A percentile compares a stretch with the other conserved stretches of the same genome.
Evolutionary conservation across 92 coral and sea anemone species (phyloP).

Genomic region (Meandrina meandrites): DNA sequence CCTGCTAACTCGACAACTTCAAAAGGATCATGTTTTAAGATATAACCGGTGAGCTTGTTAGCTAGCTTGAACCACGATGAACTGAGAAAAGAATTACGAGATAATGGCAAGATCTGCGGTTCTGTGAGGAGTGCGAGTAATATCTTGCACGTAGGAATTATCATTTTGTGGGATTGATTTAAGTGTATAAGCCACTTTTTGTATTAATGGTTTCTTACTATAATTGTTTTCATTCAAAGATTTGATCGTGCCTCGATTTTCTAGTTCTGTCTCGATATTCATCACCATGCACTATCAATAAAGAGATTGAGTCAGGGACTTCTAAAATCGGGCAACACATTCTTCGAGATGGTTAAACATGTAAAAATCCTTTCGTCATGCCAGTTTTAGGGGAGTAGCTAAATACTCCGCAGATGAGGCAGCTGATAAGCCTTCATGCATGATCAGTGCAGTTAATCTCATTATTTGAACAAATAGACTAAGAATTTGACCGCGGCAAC

Average conservation of each 20-base stretch:
- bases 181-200: not conserved
- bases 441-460: not conserved
- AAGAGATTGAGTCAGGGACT: not conserved
- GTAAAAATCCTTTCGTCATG: not conserved
- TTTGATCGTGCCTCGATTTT: not conserved
- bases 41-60: not conserved
- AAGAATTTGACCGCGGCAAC: not conserved
- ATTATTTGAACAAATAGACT: not conserved
- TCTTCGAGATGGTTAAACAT: not conserved
- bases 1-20: not conserved
- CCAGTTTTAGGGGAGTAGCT: not conserved
- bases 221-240: not conserved
- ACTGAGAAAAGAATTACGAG: not conserved
- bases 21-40: not conserved
- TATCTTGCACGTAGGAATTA: not conserved
- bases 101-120: not conserved
- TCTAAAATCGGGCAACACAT: not conserved
- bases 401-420: not conserved
- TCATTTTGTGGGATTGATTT: not conserved
- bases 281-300: not conserved
- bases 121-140: not conserved
- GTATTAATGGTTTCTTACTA: not conserved
- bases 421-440: not conserved
- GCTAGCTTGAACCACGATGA: not conserved
- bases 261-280: not conserved